phyloP scores from a whole-genome alignment of 1,140 invertebrate genomes.

The Drosophila kanapiae region DNA sequence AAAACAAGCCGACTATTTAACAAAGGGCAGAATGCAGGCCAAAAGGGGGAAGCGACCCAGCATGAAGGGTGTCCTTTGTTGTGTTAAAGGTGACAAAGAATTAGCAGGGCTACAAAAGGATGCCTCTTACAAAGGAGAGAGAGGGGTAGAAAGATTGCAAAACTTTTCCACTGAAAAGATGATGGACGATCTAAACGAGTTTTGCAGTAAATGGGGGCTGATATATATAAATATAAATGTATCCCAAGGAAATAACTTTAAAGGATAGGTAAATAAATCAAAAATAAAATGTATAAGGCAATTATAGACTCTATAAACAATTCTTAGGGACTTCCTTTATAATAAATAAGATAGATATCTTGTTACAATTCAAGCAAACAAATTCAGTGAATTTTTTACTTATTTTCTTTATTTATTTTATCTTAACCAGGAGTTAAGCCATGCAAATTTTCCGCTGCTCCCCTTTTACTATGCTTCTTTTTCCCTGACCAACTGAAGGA shows the following conservation, averaged over 20 bases:
- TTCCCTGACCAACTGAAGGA: conserved; percentile 38
- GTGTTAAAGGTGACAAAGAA: conserved; percentile 72
- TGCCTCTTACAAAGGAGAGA: neutral
- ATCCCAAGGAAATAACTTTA: conserved; percentile 1
- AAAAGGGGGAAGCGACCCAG: conserved; percentile 5
- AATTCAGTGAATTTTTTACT: too few relatives aligned
- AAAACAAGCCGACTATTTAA: conserved; percentile 43
- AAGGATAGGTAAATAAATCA: neutral
- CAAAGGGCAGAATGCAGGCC: conserved; percentile 40
- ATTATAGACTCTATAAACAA: neutral
- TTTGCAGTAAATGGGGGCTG: neutral
- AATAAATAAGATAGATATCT: neutral
- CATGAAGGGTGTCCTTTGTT: conserved; percentile 29
- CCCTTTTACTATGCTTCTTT: conserved; percentile 2
- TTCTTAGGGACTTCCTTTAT: too few relatives aligned
- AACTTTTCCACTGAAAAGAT: conserved; percentile 32
- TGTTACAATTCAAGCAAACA: neutral
- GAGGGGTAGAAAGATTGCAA: neutral
- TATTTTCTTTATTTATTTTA: neutral
- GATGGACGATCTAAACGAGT: conserved; percentile 11
- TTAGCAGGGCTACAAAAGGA: conserved; percentile 61
- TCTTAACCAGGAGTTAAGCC: conserved; percentile 14
- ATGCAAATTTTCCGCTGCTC: conserved; percentile 16
- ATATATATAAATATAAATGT: neutral
- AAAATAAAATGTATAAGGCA: neutral